Base-by-base conservation (phyloP, 2,797 vertebrate species). In the Poecilia velifera region DNA sequence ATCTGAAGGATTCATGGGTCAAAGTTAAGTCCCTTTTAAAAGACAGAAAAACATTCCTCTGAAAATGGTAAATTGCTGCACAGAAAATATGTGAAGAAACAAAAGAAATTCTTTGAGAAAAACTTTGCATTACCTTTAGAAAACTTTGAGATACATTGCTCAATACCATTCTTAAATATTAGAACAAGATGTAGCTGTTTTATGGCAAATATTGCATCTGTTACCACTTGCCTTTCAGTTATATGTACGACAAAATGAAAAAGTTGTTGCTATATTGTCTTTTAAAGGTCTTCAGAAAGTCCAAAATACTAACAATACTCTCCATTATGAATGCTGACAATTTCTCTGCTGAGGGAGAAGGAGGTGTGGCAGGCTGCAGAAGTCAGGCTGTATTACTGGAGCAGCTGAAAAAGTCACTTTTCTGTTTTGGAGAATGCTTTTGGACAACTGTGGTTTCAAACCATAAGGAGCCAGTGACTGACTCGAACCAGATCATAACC, bases 361-460 rank as follows among this genome's bases (percentile, higher is more conserved):
- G 71, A 79, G 77, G 76, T 68, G 70, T 79, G 84, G 82, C 64
- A 76, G 68, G 79, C 76, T 71, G 71, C 49, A 47, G 74, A 43
- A 39, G 45, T 84, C 76, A 78, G 41, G 70, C 39, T 87, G 78
- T 82, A 71, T 76, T 87, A 49, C 78, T 75, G 77, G 79, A 92
- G 90, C 93, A 95, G 92, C 91, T 92, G 92, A 90, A 64, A 75
- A 85, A 71, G 57, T 89, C 93, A 90, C 89, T 94, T 93, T 93
- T 91, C 84, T 85, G 78, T 90, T 91, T 89, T 82, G 66, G 81
- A 88, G 81, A 84, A 93, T 90, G 47, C 83, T 76, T 64, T 85
- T 85, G 77, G 90, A 92, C 92, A 91, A 91, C 87, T 88, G 87
- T 76, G 78, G 78, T 87, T 83, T 86, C 45, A 82, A 84, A 87